Base-by-base conservation (phyloP, 2,113 vertebrate genomes). In the Prolemur simus region DNA sequence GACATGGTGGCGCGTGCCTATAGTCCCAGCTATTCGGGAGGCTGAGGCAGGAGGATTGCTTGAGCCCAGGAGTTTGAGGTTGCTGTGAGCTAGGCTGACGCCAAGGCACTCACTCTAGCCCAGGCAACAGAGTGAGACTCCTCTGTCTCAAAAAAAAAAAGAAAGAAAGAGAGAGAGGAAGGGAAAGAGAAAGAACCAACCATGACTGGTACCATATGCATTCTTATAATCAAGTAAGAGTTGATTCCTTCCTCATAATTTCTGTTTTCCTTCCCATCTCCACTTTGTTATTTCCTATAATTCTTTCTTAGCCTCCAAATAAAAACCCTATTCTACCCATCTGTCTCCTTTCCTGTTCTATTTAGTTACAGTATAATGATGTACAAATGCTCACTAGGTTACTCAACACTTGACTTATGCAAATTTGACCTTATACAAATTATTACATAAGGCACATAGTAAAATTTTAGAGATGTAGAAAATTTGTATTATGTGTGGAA, bases 401-500 rank as follows among this genome's bases (percentile, higher is more conserved):
- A 69, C 5, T 89, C 39, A 86, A n/a, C 32, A 81, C 21, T 37
- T 89, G 85, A 88, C 60, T 80, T 73, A 92, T 20, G 56, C 37
- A 94, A 83, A 92, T 78, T 76, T 37, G 20, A 94, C 78, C 49
- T 92, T 88, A 83, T 15, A 86, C 11, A 87, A 39, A 88, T 80
- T 56, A 95, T 96, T 85, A 69, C 21, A 29, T 76, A 95, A 81
- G 56, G 37, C 34, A 74, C 23, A 60, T 34, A 58, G n/a, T 80
- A 39, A 95, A 83, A 39, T 80, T 94, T 83, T 63, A 78, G 54
- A 74, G 23, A 90, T 92, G 37, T 13, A 91, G 69, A 76, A 83
- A 74, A 32, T 77, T 95, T 71, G 32, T 20, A 82, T 76, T 84
- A 52, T 37, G 8, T 63, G 27, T 87, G 86, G 25, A 97, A 95